Evolutionary conservation across 30 jellyfish, hydroid and myxozoan genomes (phyloP).

Genomic region (Aurelia sp.): DNA sequence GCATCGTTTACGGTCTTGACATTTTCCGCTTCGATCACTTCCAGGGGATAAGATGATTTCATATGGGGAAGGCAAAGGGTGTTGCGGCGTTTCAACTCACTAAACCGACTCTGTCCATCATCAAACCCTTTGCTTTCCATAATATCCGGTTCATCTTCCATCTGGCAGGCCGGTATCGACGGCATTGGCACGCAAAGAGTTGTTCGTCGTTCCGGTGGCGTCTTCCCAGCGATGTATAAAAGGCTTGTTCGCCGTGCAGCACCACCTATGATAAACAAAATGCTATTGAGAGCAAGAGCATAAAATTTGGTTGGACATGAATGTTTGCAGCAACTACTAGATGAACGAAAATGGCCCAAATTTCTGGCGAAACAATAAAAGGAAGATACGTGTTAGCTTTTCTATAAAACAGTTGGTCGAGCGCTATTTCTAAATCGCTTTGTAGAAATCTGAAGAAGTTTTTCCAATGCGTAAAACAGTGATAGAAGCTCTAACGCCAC

Average conservation of each 20-base stretch:
- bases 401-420: too few species aligned
- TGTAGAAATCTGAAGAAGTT: too few species aligned
- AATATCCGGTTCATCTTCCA: slow-evolving; percentile 90
- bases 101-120: slow-evolving; percentile 45
- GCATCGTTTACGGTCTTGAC: slow-evolving; percentile 5
- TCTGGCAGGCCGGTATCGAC: slow-evolving; percentile 53
- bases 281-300: too few species aligned
- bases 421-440: too few species aligned
- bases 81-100: slow-evolving; percentile 83
- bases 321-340: too few species aligned
- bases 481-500: too few species aligned
- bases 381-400: too few species aligned
- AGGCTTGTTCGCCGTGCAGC: slow-evolving; percentile 57
- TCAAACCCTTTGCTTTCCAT: slow-evolving; percentile 65
- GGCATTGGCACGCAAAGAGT: slow-evolving; percentile 74
- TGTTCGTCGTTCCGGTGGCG: slow-evolving; percentile 93
- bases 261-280: background rate
- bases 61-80: slow-evolving; percentile 90
- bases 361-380: too few species aligned
- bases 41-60: slow-evolving; percentile 87
- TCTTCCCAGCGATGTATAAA: slow-evolving; percentile 83
- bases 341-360: too few species aligned
- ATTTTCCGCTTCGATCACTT: slow-evolving; percentile 36
- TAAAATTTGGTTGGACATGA: too few species aligned
- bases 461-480: too few species aligned